These are phyloP conservation scores for Chrysemys picta DNA, from an alignment of 2,113 vertebrate species.

Conservation along the genomic window DNA sequence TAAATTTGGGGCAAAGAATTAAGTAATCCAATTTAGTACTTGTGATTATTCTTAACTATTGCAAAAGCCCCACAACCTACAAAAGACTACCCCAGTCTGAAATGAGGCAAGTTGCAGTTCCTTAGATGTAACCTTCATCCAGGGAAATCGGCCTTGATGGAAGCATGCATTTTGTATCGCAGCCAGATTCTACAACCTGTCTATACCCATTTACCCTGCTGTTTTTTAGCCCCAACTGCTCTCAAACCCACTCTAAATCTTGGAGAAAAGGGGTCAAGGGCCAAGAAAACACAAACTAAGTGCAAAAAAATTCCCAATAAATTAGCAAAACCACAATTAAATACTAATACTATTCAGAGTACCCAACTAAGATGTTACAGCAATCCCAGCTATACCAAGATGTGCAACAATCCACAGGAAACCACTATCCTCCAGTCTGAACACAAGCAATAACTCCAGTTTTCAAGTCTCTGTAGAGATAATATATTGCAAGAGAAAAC, in stretches of 20 bases:
- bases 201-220: neutral
- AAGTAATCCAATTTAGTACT: neutral
- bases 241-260: neutral
- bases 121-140: neutral
- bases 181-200: neutral
- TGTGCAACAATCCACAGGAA: accelerated
- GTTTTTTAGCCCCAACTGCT: neutral
- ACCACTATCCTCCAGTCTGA: neutral
- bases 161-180: neutral
- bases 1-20: neutral
- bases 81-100: neutral
- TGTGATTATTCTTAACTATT: neutral
- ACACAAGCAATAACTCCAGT: neutral
- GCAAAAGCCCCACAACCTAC: neutral
- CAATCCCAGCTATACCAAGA: neutral
- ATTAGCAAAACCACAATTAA: neutral
- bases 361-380: accelerated
- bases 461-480: neutral
- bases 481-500: neutral
- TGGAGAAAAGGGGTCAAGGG: neutral
- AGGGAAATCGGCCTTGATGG: neutral
- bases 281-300: neutral
- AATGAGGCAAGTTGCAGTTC: neutral
- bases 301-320: neutral
- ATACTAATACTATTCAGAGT: neutral